These are phyloP conservation scores for Zaprionus nigranus DNA, from an alignment of 1,140 invertebrate genomes.

Conservation along the genomic window DNA sequence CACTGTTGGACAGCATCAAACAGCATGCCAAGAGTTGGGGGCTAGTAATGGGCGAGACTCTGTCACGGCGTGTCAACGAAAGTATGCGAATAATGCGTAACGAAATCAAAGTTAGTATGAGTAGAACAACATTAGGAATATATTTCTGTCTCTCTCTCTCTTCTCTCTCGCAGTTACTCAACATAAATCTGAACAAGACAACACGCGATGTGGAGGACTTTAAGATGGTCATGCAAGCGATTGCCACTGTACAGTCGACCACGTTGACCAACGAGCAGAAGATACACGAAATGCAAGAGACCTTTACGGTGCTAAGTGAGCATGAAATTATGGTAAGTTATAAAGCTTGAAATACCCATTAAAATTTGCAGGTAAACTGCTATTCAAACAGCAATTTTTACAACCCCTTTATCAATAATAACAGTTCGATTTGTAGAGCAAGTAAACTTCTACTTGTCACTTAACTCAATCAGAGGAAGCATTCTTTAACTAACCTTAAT, in stretches of 20 bases:
- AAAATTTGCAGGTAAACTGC: no score
- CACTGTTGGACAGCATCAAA: conserved; percentile 87
- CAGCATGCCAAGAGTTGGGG: conserved; percentile 90
- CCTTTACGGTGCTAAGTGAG: conserved; percentile 86
- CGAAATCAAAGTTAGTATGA: conserved; percentile 83
- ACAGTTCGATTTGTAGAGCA: no score
- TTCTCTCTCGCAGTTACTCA: conserved; percentile 84
- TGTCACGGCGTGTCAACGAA: conserved; percentile 86
- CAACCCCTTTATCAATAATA: no score
- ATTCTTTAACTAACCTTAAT: no score
- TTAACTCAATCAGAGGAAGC: no score
- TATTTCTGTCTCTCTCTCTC: not conserved
- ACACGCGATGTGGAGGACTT: conserved; percentile 92
- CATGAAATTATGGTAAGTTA: conserved; percentile 86
- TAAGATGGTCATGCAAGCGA: conserved; percentile 93
- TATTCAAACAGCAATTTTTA: no score
- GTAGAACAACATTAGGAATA: not conserved
- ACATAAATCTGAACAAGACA: conserved; percentile 88
- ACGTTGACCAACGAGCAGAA: conserved; percentile 91
- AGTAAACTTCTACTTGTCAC: no score
- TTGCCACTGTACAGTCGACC: conserved; percentile 89
- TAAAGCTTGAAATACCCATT: not conserved
- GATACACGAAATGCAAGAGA: conserved; percentile 89
- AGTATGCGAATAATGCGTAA: conserved; percentile 88
- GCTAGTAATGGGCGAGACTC: conserved; percentile 87